Percentiles rank a stretch among this genome's conserved stretches.
Evolutionary conservation across 2,888 invertebrate species (phyloP).

Genomic region (Leptinotarsa tumamoca): DNA sequence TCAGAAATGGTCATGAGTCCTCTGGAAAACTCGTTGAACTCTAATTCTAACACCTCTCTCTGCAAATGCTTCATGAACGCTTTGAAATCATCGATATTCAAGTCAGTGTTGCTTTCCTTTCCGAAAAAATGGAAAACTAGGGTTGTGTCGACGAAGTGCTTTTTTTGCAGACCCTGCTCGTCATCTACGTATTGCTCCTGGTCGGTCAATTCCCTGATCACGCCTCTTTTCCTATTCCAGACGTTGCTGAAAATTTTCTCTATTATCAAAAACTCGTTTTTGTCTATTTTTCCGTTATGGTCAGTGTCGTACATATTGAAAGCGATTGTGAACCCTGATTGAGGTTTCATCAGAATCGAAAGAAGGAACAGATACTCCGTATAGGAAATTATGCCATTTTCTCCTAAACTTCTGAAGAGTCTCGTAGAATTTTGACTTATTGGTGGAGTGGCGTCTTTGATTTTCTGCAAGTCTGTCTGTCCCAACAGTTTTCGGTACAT

Average conservation of each 20-base stretch:
- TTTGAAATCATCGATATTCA: conserved; percentile 92
- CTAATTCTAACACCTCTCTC: conserved; percentile 94
- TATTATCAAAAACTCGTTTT: conserved; percentile 97
- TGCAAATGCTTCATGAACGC: conserved; percentile 97
- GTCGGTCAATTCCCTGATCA: conserved; percentile 62
- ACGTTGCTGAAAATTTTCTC: conserved; percentile 93
- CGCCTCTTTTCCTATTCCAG: conserved; percentile 86
- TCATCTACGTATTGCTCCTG: conserved; percentile 79
- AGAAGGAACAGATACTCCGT: conserved; percentile 96
- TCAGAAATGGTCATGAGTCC: conserved; percentile 89
- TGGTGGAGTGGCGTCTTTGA: conserved; percentile 82
- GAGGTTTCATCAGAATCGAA: conserved; percentile 91
- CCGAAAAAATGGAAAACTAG: conserved; percentile 96
- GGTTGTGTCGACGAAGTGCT: conserved; percentile 84
- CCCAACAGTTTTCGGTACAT: conserved; percentile 79
- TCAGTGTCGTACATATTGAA: conserved; percentile 99
- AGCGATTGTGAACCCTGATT: conserved; percentile 95
- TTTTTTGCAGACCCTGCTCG: conserved; percentile 77
- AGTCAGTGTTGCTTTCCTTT: conserved; percentile 86
- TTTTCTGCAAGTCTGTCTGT: conserved; percentile 79
- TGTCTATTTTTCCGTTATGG: conserved; percentile 95
- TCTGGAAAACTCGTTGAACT: conserved; percentile 96
- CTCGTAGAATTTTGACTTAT: conserved; percentile 82
- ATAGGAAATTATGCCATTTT: conserved; percentile 95
- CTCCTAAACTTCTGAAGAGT: conserved; percentile 88